A percentile compares a stretch with the other conserved stretches of the same genome.
Evolutionary conservation across 2,888 invertebrate genomes (phyloP).

Genomic region (Criorhina ranunculi): DNA sequence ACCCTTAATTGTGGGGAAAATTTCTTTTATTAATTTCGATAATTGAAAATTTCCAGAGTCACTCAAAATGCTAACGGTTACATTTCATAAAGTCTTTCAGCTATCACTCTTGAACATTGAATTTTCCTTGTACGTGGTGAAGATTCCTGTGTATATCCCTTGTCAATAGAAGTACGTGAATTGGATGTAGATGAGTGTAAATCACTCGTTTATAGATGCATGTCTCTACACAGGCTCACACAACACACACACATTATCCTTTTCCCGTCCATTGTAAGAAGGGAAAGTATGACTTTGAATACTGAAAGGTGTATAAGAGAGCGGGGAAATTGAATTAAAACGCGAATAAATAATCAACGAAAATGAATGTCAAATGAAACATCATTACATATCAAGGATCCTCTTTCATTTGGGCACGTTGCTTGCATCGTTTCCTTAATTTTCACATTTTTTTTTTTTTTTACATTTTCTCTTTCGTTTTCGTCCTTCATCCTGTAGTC

Average conservation of each 20-base stretch:
- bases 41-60: slow-evolving; percentile 56
- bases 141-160: slow-evolving; percentile 7
- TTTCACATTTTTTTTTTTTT: not conserved
- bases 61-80: slow-evolving; percentile 28
- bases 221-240: not conserved
- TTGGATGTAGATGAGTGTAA: slow-evolving; percentile 27
- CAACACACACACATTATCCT: slow-evolving; percentile 3
- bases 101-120: slow-evolving; percentile 52
- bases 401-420: not conserved
- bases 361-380: not conserved
- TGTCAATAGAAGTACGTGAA: slow-evolving; percentile 15
- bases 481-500: too few species aligned
- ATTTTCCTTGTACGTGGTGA: slow-evolving; percentile 27
- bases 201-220: slow-evolving; percentile 2
- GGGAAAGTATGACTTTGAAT: slow-evolving; percentile 5
- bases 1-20: slow-evolving; percentile 21
- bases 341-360: slow-evolving; percentile 41
- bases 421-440: slow-evolving; percentile 1
- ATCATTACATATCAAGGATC: slow-evolving; percentile 15
- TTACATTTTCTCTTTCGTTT: not conserved
- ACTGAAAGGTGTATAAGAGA: slow-evolving; percentile 5
- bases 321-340: slow-evolving; percentile 55
- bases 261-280: slow-evolving; percentile 1
- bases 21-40: slow-evolving; percentile 62
- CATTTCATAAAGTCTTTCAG: slow-evolving; percentile 41